A percentile compares a stretch with the other conserved stretches of the same genome.
Evolutionary conservation across 1,140 invertebrate genomes (phyloP).

Genomic region (Brachystomella parvula): DNA sequence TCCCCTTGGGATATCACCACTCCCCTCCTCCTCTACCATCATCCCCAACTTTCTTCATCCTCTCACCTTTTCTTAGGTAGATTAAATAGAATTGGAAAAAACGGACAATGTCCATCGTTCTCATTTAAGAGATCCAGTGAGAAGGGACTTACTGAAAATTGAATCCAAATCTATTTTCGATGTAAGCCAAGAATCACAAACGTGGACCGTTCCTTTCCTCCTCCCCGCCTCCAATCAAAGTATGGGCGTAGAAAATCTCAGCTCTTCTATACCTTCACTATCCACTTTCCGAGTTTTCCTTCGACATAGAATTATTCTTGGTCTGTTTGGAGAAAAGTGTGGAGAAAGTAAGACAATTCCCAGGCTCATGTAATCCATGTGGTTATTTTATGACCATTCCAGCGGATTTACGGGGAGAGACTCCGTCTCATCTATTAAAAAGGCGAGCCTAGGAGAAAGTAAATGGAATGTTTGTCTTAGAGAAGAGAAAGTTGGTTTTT

Average conservation of each 20-base stretch:
- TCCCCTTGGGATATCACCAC: neutral
- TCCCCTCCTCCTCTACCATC: neutral
- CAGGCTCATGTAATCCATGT: neutral
- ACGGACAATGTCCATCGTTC: too few species aligned
- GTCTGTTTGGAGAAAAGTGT: slow-evolving; percentile 2
- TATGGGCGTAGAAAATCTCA: too few species aligned
- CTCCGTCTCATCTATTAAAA: too few species aligned
- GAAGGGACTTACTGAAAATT: too few species aligned
- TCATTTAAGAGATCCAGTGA: too few species aligned
- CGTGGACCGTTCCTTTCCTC: too few species aligned
- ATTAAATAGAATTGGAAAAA: neutral
- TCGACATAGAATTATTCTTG: too few species aligned
- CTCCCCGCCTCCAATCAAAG: too few species aligned
- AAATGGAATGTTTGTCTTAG: slow-evolving; percentile 7
- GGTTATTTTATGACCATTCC: slow-evolving; percentile 6
- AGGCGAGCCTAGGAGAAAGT: slow-evolving; percentile 1
- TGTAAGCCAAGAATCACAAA: too few species aligned
- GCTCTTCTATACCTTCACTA: too few species aligned
- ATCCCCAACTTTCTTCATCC: neutral
- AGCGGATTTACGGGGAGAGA: neutral
- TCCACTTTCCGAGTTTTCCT: too few species aligned
- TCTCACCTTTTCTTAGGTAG: neutral
- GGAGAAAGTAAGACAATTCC: neutral
- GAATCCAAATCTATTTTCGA: too few species aligned
- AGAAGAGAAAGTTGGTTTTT: neutral